Conservation (phyloP, 2,888 invertebrate genomes). For the Abrostola triplasia region DNA sequence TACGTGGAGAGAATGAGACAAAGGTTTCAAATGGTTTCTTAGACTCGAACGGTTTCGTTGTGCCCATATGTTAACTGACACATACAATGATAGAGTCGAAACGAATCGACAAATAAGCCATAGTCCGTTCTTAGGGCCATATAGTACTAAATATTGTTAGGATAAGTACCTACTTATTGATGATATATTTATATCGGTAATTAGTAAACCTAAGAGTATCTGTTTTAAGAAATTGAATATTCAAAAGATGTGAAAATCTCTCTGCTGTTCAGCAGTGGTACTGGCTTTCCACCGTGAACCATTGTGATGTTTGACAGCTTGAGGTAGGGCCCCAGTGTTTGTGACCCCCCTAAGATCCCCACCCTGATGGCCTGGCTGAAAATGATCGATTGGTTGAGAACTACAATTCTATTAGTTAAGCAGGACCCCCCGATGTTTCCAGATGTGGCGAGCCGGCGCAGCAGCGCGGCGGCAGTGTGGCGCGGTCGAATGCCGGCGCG, state of each 20-base stretch:
- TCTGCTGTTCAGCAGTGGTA: conserved; percentile 19
- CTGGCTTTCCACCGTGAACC: conserved; percentile 2
- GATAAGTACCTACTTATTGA: too few species aligned
- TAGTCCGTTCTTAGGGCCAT: too few species aligned
- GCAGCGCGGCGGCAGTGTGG: conserved; percentile 71
- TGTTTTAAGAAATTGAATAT: background rate
- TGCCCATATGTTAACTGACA: too few species aligned
- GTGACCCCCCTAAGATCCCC: conserved; percentile 21
- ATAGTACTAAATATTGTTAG: too few species aligned
- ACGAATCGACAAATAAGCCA: too few species aligned
- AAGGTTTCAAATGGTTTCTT: too few species aligned
- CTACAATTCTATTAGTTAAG: conserved; percentile 29
- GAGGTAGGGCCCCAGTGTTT: conserved; percentile 19
- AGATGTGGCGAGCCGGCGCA: conserved; percentile 79
- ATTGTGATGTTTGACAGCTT: conserved; percentile 12
- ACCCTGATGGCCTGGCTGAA: conserved; percentile 50
- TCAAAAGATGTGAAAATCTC: conserved; percentile 13
- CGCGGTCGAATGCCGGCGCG: conserved; percentile 79
- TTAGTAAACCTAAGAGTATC: background rate
- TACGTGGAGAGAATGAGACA: too few species aligned
- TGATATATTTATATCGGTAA: too few species aligned
- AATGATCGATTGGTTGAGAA: conserved; percentile 25
- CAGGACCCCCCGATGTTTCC: conserved; percentile 59
- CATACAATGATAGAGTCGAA: too few species aligned
- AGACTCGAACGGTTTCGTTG: too few species aligned